Conservation (phyloP, 2,888 invertebrate species). For the Acrocyrtus sp. region DNA sequence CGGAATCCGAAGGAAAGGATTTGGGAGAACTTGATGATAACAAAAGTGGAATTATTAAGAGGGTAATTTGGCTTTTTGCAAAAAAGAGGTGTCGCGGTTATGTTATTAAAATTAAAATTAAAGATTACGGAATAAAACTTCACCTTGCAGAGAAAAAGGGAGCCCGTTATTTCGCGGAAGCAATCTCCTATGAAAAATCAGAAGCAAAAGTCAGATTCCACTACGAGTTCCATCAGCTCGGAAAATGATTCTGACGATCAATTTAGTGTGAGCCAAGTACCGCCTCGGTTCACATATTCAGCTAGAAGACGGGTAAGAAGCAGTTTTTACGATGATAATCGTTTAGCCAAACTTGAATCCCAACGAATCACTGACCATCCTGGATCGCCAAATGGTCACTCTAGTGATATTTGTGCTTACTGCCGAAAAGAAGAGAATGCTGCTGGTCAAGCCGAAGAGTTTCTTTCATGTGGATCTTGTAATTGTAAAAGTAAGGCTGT, state of each 20-base stretch:
- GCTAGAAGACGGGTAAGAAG: constrained; percentile 13
- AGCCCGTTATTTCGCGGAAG: neutral
- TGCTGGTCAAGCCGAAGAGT: constrained; percentile 30
- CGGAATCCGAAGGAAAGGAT: too few species aligned
- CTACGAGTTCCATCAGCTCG: neutral
- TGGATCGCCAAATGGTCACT: neutral
- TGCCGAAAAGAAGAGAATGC: constrained; percentile 37
- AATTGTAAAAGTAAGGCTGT: constrained; percentile 40
- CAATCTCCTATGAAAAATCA: neutral
- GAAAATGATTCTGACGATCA: constrained; percentile 25
- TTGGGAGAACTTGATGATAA: too few species aligned
- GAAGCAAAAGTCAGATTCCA: neutral
- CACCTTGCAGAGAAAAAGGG: neutral
- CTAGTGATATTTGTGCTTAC: constrained; percentile 42
- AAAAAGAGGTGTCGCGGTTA: too few species aligned
- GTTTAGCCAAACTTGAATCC: neutral
- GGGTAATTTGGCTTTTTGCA: too few species aligned
- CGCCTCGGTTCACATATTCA: constrained; percentile 32
- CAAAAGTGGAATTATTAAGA: too few species aligned
- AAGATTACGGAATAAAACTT: too few species aligned
- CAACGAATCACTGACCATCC: neutral
- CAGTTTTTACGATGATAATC: neutral
- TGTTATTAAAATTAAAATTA: too few species aligned
- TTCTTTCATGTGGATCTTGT: constrained; percentile 35
- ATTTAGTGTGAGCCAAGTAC: neutral